These are phyloP conservation scores for Catocala nupta DNA, from an alignment of 2,888 invertebrate species.

Conservation along the genomic window DNA sequence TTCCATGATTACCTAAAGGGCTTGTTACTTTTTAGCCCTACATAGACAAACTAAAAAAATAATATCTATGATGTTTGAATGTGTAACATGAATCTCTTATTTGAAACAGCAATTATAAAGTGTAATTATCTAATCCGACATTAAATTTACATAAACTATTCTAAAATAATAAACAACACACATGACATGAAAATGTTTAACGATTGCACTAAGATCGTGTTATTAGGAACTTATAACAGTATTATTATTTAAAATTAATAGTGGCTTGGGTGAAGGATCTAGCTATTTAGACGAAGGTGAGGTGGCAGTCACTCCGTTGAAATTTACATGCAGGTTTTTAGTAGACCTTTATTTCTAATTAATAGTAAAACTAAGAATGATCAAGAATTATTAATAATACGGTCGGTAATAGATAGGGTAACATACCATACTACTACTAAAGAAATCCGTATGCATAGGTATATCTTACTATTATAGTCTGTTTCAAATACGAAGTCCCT, in stretches of 20 bases:
- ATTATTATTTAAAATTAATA: constrained; percentile 12
- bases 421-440: too few relatives aligned
- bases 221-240: constrained; percentile 27
- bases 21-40: not conserved
- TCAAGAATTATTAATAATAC: too few relatives aligned
- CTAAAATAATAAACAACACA: constrained; percentile 31
- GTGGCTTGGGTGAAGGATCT: not conserved
- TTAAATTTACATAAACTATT: constrained; percentile 38
- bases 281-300: too few relatives aligned
- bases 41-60: not conserved
- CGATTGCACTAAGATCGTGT: constrained; percentile 39
- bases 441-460: too few relatives aligned
- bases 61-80: constrained; percentile 17
- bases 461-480: too few relatives aligned
- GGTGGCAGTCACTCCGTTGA: too few relatives aligned
- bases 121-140: constrained; percentile 25
- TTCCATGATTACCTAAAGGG: constrained; percentile 4
- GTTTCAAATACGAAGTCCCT: too few relatives aligned
- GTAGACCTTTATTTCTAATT: too few relatives aligned
- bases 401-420: too few relatives aligned
- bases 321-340: too few relatives aligned
- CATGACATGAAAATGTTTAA: constrained; percentile 20
- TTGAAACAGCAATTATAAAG: constrained; percentile 13
- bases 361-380: too few relatives aligned
- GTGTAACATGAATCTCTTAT: constrained; percentile 27